Conservation (phyloP, 2,888 invertebrate species). For the Anorthoa munda region DNA sequence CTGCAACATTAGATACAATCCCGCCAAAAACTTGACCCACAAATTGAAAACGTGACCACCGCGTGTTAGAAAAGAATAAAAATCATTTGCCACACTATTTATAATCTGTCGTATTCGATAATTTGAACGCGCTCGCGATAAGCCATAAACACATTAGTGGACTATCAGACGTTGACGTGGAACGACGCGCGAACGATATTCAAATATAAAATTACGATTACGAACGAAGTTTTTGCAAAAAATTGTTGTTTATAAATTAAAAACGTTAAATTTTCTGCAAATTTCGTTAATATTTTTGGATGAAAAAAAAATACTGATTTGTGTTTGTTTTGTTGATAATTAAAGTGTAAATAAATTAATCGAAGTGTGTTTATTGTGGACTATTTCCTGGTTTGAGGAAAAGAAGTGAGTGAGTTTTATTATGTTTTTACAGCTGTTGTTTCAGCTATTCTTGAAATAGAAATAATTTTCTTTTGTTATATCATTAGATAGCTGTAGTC, state of each 20-base stretch:
- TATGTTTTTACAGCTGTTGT: conserved; percentile 24
- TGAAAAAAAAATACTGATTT: not conserved
- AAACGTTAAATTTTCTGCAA: not conserved
- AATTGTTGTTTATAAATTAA: conserved; percentile 1
- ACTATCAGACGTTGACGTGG: conserved; percentile 29
- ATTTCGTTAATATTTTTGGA: conserved; percentile 3
- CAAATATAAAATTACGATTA: conserved; percentile 14
- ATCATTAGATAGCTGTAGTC: not conserved
- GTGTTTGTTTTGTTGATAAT: conserved; percentile 17
- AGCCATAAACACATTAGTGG: conserved; percentile 56
- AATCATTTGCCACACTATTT: conserved; percentile 47
- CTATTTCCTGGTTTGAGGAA: conserved; percentile 3
- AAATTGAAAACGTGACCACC: conserved; percentile 34
- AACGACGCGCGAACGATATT: conserved; percentile 34
- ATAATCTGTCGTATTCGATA: conserved; percentile 60
- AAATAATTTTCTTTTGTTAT: conserved; percentile 16
- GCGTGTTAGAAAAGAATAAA: conserved; percentile 36
- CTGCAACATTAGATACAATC: conserved; percentile 11
- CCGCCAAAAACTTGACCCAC: conserved; percentile 51
- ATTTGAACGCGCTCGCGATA: conserved; percentile 54
- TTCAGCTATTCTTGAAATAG: conserved; percentile 1
- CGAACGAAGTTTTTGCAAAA: conserved; percentile 16
- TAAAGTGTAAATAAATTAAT: conserved; percentile 27
- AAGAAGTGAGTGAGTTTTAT: conserved; percentile 43
- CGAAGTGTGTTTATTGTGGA: conserved; percentile 25